A percentile compares a stretch with the other conserved stretches of the same genome.
These are phyloP conservation scores for Anthoscopus minutus DNA, from an alignment of 2,113 vertebrate genomes.

Conservation along the genomic window DNA sequence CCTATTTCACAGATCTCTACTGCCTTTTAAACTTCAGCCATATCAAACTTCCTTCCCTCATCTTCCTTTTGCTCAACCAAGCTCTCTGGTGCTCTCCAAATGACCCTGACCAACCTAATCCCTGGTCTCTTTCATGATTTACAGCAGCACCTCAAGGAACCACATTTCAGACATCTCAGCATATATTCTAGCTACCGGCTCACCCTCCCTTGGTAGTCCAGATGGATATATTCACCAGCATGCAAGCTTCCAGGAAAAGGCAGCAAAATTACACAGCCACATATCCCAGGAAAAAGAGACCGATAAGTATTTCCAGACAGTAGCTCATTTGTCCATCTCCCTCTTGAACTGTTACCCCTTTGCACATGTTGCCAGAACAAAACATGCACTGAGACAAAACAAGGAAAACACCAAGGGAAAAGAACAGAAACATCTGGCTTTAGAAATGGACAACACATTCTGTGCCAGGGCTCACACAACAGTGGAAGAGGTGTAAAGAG, in stretches of 20 bases:
- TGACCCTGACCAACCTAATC: not conserved
- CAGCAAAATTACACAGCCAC: not conserved
- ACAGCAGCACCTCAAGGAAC: not conserved
- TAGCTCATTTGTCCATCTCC: not conserved
- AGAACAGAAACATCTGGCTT: not conserved
- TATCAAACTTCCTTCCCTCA: conserved; percentile 48
- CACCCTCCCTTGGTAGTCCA: not conserved
- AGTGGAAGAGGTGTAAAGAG: not conserved
- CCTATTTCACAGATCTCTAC: conserved; percentile 27
- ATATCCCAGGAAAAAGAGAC: not conserved
- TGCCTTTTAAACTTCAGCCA: conserved; percentile 24
- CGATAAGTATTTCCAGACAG: not conserved
- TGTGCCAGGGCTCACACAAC: not conserved
- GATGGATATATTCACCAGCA: not conserved
- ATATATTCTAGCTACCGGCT: not conserved
- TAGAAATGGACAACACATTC: not conserved
- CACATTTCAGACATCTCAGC: not conserved
- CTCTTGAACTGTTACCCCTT: not conserved
- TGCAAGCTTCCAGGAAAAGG: not conserved
- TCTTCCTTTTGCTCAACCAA: conserved; percentile 52
- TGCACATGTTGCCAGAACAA: not conserved
- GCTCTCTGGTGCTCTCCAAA: not conserved
- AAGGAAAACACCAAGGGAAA: not conserved
- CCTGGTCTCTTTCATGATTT: not conserved
- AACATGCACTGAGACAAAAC: not conserved